Conservation (phyloP, 2,797 vertebrate species). For the Gobio occitaniae region DNA sequence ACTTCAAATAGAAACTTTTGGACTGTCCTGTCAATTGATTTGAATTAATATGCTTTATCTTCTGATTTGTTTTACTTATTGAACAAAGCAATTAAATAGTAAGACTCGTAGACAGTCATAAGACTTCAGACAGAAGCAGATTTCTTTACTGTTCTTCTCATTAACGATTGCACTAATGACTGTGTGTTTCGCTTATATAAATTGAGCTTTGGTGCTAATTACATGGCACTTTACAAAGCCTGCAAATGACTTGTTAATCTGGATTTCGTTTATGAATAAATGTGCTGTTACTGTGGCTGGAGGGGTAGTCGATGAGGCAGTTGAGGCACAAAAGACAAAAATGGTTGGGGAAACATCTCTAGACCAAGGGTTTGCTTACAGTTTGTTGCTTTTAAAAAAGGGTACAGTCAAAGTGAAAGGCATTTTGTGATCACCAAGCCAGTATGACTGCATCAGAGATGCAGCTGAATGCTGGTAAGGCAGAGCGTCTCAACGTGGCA, state of each 20-base stretch:
- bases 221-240: neutral
- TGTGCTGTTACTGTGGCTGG: constrained; percentile 13
- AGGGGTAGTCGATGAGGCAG: neutral
- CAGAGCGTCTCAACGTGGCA: neutral
- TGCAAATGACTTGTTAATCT: constrained; percentile 5
- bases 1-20: neutral
- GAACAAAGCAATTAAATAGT: neutral
- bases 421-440: neutral
- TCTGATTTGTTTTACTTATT: constrained; percentile 2
- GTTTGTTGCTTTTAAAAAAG: neutral
- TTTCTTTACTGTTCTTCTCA: constrained; percentile 25
- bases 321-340: constrained; percentile 4
- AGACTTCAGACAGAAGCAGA: constrained; percentile 9
- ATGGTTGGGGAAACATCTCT: neutral
- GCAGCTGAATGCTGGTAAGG: neutral
- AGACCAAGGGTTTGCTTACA: neutral
- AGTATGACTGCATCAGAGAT: neutral
- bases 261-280: neutral
- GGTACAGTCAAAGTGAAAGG: neutral
- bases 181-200: neutral
- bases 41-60: neutral
- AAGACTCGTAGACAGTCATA: neutral
- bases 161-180: constrained; percentile 5
- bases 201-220: neutral
- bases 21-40: neutral